phyloP scores from a whole-genome alignment of 37 sponge, comb jelly and placozoan genomes.

The Hexactinellida sp. region DNA sequence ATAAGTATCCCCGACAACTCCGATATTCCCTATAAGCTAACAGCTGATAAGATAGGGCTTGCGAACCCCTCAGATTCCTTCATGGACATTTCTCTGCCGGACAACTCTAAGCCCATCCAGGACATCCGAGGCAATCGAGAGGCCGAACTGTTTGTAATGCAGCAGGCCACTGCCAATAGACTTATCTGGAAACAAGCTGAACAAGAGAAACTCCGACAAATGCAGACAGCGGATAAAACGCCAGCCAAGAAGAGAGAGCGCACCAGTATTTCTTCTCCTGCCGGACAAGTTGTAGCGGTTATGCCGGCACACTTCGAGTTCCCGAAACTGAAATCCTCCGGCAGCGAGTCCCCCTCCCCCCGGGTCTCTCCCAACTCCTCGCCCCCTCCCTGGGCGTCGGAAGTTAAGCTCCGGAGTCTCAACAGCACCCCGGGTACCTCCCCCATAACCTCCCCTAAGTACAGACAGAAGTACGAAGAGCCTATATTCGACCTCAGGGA shows the following conservation, averaged over 20 bases:
- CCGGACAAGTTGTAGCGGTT: background rate
- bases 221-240: background rate
- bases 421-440: background rate
- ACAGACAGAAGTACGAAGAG: background rate
- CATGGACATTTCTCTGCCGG: background rate
- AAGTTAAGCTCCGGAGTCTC: background rate
- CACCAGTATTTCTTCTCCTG: background rate
- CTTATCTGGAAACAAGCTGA: background rate
- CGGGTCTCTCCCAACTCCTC: background rate
- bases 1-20: background rate
- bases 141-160: background rate
- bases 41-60: background rate
- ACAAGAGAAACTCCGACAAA: background rate
- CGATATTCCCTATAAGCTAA: background rate
- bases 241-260: background rate
- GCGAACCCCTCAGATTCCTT: background rate
- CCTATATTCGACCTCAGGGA: background rate
- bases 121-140: conserved; percentile 10
- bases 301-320: background rate
- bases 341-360: background rate
- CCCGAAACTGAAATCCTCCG: background rate
- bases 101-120: conserved; percentile 7
- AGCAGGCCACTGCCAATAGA: background rate
- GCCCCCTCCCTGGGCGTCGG: background rate
- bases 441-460: background rate